Evolutionary conservation across 2,888 invertebrate species (phyloP), one percentile per base, ranked within the genome.

Genomic region (Lordiphosa fenestrarum): DNA sequence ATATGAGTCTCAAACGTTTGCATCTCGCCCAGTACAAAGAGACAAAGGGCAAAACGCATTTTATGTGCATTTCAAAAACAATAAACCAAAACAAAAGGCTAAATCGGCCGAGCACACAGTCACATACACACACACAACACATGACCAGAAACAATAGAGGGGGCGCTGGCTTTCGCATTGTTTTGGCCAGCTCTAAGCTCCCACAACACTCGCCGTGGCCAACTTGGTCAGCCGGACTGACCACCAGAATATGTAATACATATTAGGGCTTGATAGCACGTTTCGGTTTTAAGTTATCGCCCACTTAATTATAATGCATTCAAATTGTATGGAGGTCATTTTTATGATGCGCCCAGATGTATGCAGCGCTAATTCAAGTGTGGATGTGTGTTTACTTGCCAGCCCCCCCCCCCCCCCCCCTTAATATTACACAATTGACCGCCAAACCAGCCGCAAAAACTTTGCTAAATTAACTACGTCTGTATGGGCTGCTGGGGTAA

Each of bases 11-110:
- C 33, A 60, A 73, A 44, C 52, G 70, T 42, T 69, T 53, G 66
- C 56, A 66, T 50, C 44, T 44, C 44, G 46, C 46, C 36, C 47
- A 39, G 30, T 54, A 40, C 54, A 70, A 61, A 56, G 50, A 47
- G 52, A 33, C 30, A 50, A 49, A 42, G 44, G 25, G 49, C 50
- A 53, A 57, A 70, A 61, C 61, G 71, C 71, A 71, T 71, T 71
- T 70, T 66, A 71, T 73, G 74, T 73, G 71, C 53, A 73, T 73
- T 73, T 70, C 55, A 71, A 73, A 71, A 66, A 71, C 74, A 71
- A 71, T 71, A 73, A 73, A 66, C 53, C 74, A 73, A 69, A 71
- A 73, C 74, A 71, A 73, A 66, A 58, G 74, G 44, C 57, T 57
- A 66, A 70, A 65, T 69, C 40, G 63, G 44, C 10, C 48, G 39